A percentile compares a stretch with the other conserved stretches of the same genome.
These are phyloP conservation scores for Phenganax stokvisi DNA, from an alignment of 92 coral and sea anemone species.

Conservation along the genomic window DNA sequence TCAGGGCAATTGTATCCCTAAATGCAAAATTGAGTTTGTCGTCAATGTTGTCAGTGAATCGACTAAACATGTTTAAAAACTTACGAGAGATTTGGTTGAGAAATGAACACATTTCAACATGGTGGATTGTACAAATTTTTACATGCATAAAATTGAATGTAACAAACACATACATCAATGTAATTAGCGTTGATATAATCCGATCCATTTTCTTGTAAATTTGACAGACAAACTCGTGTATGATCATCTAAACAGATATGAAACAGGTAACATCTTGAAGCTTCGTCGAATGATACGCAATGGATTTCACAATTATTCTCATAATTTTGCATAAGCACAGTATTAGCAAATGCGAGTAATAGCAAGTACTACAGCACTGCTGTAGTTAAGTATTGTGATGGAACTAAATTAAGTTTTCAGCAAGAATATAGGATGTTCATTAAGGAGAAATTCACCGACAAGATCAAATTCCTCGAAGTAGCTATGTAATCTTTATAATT, in stretches of 20 bases:
- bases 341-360: too few relatives aligned
- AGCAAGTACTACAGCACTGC: too few relatives aligned
- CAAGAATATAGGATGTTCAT: too few relatives aligned
- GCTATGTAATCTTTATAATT: too few relatives aligned
- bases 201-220: conserved; percentile 70
- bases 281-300: too few relatives aligned
- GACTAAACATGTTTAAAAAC: background rate
- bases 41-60: background rate
- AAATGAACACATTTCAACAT: too few relatives aligned
- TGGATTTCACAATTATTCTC: too few relatives aligned
- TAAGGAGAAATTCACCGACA: too few relatives aligned
- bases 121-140: background rate
- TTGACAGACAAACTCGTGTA: conserved; percentile 76
- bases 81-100: background rate
- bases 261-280: background rate
- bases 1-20: conserved; percentile 67
- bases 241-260: conserved; percentile 64
- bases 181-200: conserved; percentile 90
- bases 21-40: background rate
- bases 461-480: too few relatives aligned
- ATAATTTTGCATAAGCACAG: too few relatives aligned
- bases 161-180: conserved; percentile 69
- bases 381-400: too few relatives aligned
- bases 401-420: too few relatives aligned
- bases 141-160: background rate